Evolutionary conservation across 2,888 invertebrate genomes (phyloP), one percentile per base, ranked within the genome.

Genomic region (Pyrgus malvae): DNA sequence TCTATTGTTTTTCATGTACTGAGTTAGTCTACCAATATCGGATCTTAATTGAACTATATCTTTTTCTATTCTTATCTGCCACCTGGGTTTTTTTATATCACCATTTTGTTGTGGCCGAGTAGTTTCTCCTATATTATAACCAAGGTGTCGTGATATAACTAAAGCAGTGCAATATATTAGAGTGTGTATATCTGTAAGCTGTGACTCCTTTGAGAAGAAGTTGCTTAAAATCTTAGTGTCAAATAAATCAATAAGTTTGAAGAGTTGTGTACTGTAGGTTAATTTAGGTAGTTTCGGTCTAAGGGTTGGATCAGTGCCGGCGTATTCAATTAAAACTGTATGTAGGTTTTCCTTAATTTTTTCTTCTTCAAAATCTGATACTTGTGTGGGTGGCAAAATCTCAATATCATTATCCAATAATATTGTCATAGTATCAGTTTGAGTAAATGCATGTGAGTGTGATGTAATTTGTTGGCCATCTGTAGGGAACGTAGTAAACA

Each of bases 1-100:
- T n/a, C n/a, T 29, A 41, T 60, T 64, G n/a, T 40, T 46, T 5
- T 56, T 57, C 9, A 50, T 57, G 27, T 62, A 62, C 29, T 64
- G 62, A 2, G 62, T 58, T 1, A 64, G 9, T 48, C 55, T 57
- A 14, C 62, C 62, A 27, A 45, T 38, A 37, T 64, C 57, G 12
- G 48, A 48, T 56, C 64, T 60, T 12, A 61, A n/a, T 33, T 57
- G 25, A 31, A 27, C 11, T 11, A 62, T 61, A 11, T 59, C 57
- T 14, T 48, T 57, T 55, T 64, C 57, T 50, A 62, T 16, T 48
- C 59, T 57, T 1, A 35, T 9, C 35, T 57, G 45, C 64, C 64
- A 64, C 0, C 31, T n/a, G 9, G 64, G 60, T 46, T 59, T 61
- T 4, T 16, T 14, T 1, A 9, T 16, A 7, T 19, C 7, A 14